Conservation (phyloP, 2,888 invertebrate genomes). For the Lasioglossum malachurum region DNA sequence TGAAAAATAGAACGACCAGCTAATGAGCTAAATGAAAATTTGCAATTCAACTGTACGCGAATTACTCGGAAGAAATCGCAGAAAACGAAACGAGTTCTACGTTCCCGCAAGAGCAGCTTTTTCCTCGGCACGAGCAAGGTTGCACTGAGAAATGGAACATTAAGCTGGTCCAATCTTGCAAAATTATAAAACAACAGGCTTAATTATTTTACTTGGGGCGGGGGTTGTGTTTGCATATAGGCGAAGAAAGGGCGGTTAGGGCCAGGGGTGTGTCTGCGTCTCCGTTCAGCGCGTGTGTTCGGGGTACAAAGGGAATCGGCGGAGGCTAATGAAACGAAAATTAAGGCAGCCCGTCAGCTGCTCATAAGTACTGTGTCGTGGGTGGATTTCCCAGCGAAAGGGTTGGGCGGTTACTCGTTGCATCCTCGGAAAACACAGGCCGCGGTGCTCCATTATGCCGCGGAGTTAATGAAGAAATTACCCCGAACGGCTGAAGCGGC, state of each 20-base stretch:
- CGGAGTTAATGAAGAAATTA: constrained; percentile 76
- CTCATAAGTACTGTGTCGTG: constrained; percentile 70
- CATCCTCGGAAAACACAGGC: constrained; percentile 46
- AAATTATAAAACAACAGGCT: constrained; percentile 46
- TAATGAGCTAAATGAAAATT: neutral
- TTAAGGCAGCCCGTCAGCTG: constrained; percentile 76
- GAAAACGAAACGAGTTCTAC: neutral
- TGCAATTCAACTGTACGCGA: neutral
- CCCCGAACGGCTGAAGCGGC: constrained; percentile 40
- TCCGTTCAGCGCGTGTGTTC: constrained; percentile 12
- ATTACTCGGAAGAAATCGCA: neutral
- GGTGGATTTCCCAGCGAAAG: constrained; percentile 53
- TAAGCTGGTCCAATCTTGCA: constrained; percentile 38
- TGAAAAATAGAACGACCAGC: too few species aligned
- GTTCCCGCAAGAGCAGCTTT: neutral
- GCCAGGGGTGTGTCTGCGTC: neutral
- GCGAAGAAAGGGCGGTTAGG: neutral
- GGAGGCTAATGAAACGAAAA: constrained; percentile 75
- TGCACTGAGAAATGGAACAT: constrained; percentile 39
- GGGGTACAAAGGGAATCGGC: constrained; percentile 54
- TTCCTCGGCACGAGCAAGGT: neutral
- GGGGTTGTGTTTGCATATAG: constrained; percentile 16
- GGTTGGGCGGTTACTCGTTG: constrained; percentile 45
- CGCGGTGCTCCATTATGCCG: constrained; percentile 54
- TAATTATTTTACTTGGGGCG: constrained; percentile 15